Evolutionary conservation across 2,888 invertebrate species (phyloP).

Genomic region (Erebia palarica): DNA sequence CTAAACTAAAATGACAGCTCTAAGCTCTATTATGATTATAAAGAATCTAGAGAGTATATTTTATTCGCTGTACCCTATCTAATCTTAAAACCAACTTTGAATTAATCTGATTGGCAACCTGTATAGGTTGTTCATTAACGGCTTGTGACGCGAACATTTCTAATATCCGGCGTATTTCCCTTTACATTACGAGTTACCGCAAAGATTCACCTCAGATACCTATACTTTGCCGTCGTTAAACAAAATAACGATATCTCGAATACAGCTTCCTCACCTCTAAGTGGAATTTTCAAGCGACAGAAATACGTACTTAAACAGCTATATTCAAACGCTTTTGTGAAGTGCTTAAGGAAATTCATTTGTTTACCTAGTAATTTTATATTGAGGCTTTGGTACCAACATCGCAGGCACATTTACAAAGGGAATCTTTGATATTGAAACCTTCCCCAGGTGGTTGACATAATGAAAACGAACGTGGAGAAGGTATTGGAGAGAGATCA

Average conservation of each 20-base stretch:
- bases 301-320: conserved; percentile 3
- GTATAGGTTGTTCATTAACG: no score
- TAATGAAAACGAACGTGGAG: conserved; percentile 98
- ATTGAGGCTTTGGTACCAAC: background rate
- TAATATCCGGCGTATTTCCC: conserved; percentile 13
- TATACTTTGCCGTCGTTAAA: background rate
- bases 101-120: background rate
- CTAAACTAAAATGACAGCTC: no score
- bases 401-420: background rate
- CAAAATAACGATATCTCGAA: conserved; percentile 8
- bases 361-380: no score
- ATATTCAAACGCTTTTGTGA: conserved; percentile 7
- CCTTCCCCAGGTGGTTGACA: conserved; percentile 89
- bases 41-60: no score
- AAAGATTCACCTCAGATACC: background rate
- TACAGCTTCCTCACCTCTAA: background rate
- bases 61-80: no score
- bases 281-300: background rate
- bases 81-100: no score
- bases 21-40: no score
- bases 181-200: background rate
- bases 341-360: conserved; percentile 12
- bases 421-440: conserved; percentile 14
- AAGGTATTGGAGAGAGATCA: conserved; percentile 98
- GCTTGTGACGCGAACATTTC: conserved; percentile 3